These are phyloP conservation scores for Lepeophtheirus salmonis DNA, from an alignment of 1,140 invertebrate species.

Conservation along the genomic window DNA sequence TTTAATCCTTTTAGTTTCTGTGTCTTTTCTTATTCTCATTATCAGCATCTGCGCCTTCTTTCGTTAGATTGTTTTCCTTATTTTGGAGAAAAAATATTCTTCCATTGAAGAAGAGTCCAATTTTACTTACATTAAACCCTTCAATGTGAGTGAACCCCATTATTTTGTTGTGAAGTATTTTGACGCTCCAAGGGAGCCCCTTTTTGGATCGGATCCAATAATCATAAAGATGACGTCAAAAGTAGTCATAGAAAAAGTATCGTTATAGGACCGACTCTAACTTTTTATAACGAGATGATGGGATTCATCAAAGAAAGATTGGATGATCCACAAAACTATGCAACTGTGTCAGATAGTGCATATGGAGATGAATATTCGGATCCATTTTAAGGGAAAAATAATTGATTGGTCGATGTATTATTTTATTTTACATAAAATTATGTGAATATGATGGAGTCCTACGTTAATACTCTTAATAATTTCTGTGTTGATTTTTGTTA, in stretches of 20 bases:
- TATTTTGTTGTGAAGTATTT: not conserved
- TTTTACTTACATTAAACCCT: slow-evolving; percentile 8
- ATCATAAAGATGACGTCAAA: not conserved
- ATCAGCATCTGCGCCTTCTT: not conserved
- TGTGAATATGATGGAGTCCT: too few species aligned
- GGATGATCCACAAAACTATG: slow-evolving; percentile 14
- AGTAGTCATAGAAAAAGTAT: not conserved
- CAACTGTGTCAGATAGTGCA: not conserved
- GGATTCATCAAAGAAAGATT: slow-evolving; percentile 5
- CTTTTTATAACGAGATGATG: slow-evolving; percentile 13
- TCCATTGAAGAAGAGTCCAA: not conserved
- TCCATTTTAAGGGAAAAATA: not conserved
- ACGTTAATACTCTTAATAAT: too few species aligned
- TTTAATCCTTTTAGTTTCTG: not conserved
- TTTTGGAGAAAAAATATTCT: not conserved
- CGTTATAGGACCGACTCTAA: not conserved
- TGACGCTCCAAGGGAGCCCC: not conserved
- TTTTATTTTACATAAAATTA: too few species aligned
- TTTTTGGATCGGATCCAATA: not conserved
- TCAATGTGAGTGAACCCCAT: not conserved
- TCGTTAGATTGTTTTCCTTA: not conserved
- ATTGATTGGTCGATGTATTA: too few species aligned
- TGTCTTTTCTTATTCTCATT: not conserved
- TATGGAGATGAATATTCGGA: not conserved
- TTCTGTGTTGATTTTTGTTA: too few species aligned